A percentile compares a stretch with the other conserved stretches of the same genome.
Conservation (phyloP, 2,888 invertebrate species). For the Ecdyonurus torrentis region DNA sequence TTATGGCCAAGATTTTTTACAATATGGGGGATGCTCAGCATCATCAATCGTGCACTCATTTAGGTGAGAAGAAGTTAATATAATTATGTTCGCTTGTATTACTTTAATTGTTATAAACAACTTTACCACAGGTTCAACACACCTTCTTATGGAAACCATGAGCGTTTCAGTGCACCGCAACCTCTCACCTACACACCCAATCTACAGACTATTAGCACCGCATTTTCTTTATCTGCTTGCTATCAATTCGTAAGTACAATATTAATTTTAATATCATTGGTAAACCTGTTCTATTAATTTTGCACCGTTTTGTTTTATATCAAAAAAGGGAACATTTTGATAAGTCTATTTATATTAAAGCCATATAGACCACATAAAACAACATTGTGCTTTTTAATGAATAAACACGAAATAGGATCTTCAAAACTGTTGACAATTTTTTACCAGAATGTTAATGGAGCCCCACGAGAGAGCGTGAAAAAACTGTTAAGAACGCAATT, state of each 20-base stretch:
- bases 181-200: conserved; percentile 28
- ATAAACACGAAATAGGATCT: too few species aligned
- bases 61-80: conserved; percentile 15
- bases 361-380: too few species aligned
- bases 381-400: too few species aligned
- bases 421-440: too few species aligned
- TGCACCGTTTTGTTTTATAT: too few species aligned
- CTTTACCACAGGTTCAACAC: conserved; percentile 23
- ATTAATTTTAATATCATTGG: not conserved
- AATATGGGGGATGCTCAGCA: conserved; percentile 25
- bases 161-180: conserved; percentile 26
- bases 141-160: conserved; percentile 29
- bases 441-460: too few species aligned
- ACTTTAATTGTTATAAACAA: not conserved
- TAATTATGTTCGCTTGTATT: not conserved
- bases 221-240: conserved; percentile 29
- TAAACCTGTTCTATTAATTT: too few species aligned
- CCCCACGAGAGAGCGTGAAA: too few species aligned
- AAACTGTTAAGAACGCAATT: too few species aligned
- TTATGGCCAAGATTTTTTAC: conserved; percentile 27
- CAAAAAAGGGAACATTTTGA: too few species aligned
- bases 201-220: conserved; percentile 28
- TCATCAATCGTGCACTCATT: conserved; percentile 25
- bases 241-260: conserved; percentile 25
- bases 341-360: too few species aligned